phyloP scores from a whole-genome alignment of 2,888 invertebrate species.

The Melikaiella ostensackeni region DNA sequence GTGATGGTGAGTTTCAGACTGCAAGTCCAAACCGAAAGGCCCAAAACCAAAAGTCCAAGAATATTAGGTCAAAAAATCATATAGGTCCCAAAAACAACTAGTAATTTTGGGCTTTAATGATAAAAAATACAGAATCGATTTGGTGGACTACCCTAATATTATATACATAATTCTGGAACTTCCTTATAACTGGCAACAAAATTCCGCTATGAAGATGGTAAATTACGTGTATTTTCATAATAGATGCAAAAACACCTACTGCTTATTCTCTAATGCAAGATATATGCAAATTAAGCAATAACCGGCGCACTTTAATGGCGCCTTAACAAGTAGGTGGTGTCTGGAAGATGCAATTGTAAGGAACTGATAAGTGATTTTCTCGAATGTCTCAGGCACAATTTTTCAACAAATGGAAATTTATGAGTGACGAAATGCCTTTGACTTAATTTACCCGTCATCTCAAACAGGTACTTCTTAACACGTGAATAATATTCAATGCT shows the following conservation, averaged over 20 bases:
- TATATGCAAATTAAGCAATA: conserved; percentile 10
- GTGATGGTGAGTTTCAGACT: no score
- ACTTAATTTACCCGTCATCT: neutral
- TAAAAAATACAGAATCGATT: no score
- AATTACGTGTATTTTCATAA: neutral
- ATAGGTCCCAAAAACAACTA: no score
- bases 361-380: conserved; percentile 3
- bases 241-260: neutral
- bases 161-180: neutral
- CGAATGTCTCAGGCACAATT: neutral
- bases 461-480: neutral
- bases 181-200: no score
- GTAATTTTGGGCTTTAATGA: no score
- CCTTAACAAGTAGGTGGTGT: neutral
- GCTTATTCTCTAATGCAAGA: neutral
- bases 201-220: neutral
- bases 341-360: neutral
- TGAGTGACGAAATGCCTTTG: neutral
- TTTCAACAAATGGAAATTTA: neutral
- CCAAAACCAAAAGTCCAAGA: no score
- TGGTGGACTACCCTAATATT: no score
- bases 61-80: no score
- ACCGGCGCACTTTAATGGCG: neutral
- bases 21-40: no score
- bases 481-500: neutral